phyloP scores from a whole-genome alignment of 2,888 invertebrate species.

The Leuctra nigra region DNA sequence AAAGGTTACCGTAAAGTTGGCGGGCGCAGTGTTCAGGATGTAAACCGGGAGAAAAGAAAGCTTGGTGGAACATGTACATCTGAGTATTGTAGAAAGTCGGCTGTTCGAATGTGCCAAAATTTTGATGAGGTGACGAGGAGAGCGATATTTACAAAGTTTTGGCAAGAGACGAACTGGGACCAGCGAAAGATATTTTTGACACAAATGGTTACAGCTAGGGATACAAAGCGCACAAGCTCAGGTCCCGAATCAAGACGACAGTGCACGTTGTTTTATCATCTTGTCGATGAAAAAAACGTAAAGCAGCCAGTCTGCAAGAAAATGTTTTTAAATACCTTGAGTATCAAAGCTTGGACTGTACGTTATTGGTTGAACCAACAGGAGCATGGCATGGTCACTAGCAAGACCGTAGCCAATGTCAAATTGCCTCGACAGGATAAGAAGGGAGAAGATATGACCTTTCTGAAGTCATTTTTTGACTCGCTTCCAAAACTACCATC shows the following conservation, averaged over 20 bases:
- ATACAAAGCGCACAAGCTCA: background rate
- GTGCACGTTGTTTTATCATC: slow-evolving; percentile 2
- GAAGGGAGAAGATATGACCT: slow-evolving; percentile 1
- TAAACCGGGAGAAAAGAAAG: background rate
- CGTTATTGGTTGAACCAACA: slow-evolving; percentile 22
- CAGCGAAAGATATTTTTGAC: background rate
- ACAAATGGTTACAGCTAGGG: background rate
- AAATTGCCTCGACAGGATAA: background rate
- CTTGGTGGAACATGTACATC: background rate
- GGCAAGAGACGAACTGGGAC: background rate
- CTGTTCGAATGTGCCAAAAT: background rate
- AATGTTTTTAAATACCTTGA: slow-evolving; percentile 30
- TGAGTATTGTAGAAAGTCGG: background rate
- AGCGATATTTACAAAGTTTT: slow-evolving; percentile 12
- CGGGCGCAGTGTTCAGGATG: background rate
- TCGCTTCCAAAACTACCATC: slow-evolving; percentile 29
- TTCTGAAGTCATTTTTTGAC: slow-evolving; percentile 25
- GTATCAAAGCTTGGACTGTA: slow-evolving; percentile 29
- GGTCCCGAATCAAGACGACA: slow-evolving; percentile 10
- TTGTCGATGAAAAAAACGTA: background rate
- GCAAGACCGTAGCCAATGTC: background rate
- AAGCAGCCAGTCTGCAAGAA: slow-evolving; percentile 26
- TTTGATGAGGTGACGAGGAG: background rate
- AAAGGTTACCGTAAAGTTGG: background rate
- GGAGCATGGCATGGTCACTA: slow-evolving; percentile 6